Percentiles rank a stretch among this genome's conserved stretches.
Evolutionary conservation across 1,140 invertebrate genomes (phyloP).

Genomic region (Thaumetopoea pityocampa): DNA sequence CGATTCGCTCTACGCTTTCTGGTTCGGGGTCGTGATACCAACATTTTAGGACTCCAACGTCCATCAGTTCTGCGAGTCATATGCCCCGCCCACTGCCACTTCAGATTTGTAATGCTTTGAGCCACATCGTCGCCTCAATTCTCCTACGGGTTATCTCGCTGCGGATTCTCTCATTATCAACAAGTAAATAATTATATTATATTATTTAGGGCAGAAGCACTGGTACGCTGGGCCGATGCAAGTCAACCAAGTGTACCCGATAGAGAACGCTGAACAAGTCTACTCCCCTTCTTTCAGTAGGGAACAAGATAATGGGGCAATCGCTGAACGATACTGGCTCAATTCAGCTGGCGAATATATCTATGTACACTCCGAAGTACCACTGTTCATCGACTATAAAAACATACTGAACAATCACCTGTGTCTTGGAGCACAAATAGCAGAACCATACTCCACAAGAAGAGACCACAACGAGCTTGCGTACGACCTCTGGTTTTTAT

Average conservation of each 20-base stretch:
- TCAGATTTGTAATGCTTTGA: no score
- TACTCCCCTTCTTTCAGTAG: constrained; percentile 79
- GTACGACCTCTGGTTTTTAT: constrained; percentile 79
- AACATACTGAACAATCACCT: constrained; percentile 72
- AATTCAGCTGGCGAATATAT: constrained; percentile 84
- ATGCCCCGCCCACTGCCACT: no score
- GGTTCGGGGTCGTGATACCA: no score
- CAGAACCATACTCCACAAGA: constrained; percentile 73
- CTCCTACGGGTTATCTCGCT: no score
- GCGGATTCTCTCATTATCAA: not conserved
- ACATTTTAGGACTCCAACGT: no score
- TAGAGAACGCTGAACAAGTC: constrained; percentile 77
- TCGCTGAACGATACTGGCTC: constrained; percentile 87
- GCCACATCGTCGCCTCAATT: no score
- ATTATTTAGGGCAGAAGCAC: constrained; percentile 54
- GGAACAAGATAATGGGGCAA: constrained; percentile 79
- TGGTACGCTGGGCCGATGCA: constrained; percentile 81
- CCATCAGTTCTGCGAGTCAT: no score
- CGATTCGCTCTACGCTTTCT: no score
- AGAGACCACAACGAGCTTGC: constrained; percentile 67
- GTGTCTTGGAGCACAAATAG: constrained; percentile 79
- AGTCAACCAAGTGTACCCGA: constrained; percentile 80
- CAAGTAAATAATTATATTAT: constrained; percentile 3
- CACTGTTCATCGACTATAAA: constrained; percentile 86
- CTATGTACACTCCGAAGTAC: constrained; percentile 79